phyloP scores from a whole-genome alignment of 2,113 vertebrate species.

The Manacus vitellinus region DNA sequence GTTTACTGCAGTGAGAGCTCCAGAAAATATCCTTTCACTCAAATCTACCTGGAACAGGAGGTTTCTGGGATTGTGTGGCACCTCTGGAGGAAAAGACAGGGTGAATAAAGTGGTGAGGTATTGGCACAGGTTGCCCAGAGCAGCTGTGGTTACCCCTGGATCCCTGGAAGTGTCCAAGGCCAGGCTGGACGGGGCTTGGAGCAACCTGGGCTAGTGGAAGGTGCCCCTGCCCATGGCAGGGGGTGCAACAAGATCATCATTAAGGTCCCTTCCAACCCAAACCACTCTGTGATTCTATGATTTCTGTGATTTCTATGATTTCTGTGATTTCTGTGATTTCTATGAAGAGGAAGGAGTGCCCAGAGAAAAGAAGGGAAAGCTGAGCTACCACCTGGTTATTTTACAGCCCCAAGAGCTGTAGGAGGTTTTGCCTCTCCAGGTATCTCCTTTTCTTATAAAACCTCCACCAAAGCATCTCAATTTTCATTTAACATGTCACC shows the following conservation, averaged over 20 bases:
- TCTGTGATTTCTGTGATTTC: neutral
- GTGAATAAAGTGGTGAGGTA: rapidly evolving
- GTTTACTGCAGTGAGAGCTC: neutral
- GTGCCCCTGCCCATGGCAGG: neutral
- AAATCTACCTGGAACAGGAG: neutral
- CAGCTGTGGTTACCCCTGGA: neutral
- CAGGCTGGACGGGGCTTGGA: neutral
- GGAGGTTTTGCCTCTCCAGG: neutral
- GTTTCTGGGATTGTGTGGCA: neutral
- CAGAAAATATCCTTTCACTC: neutral
- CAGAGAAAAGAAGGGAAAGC: neutral
- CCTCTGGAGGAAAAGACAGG: neutral
- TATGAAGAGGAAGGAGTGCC: neutral
- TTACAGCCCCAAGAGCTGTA: neutral
- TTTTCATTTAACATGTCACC: neutral
- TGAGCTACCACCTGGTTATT: neutral
- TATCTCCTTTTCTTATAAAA: neutral
- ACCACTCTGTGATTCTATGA: neutral
- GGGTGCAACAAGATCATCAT: neutral
- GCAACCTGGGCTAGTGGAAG: neutral
- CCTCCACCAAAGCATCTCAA: rapidly evolving
- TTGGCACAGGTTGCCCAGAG: neutral
- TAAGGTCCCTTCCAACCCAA: neutral
- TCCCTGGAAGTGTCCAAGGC: neutral
- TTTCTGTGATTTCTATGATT: neutral